Evolutionary conservation across 35 echinoderm and acorn worm species (phyloP).

Genomic region (Heliocidaris tuberculata): DNA sequence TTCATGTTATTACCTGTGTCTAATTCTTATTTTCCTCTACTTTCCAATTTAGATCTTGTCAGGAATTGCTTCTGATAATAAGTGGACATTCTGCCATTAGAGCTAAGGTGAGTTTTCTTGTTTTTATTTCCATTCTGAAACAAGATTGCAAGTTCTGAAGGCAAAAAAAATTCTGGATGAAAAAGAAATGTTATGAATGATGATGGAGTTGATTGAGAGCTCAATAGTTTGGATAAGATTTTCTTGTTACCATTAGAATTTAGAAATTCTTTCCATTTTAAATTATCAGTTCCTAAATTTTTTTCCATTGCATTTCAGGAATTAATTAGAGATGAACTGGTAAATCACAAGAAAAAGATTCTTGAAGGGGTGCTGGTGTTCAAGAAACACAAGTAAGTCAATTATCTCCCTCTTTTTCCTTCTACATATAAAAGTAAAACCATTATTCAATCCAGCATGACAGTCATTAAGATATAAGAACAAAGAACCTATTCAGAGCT

Average conservation of each 20-base stretch:
- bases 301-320: conserved; percentile 18
- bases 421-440: background rate
- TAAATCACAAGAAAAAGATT: conserved; percentile 7
- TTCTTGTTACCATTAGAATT: background rate
- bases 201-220: background rate
- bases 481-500: background rate
- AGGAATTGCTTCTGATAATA: conserved; percentile 61
- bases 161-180: background rate
- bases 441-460: background rate
- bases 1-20: no score
- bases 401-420: background rate
- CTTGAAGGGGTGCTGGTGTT: conserved; percentile 54
- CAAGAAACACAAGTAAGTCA: conserved; percentile 55
- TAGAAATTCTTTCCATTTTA: background rate
- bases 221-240: background rate
- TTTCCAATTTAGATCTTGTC: conserved; percentile 37
- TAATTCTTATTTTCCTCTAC: background rate
- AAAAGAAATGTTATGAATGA: background rate
- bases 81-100: conserved; percentile 59
- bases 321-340: conserved; percentile 49
- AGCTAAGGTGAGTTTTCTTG: conserved; percentile 37
- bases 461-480: background rate
- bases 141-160: background rate
- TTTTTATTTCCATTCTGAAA: background rate
- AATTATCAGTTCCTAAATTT: background rate